phyloP scores from a whole-genome alignment of 92 coral and sea anemone species.

The Phenganax subtilis region DNA sequence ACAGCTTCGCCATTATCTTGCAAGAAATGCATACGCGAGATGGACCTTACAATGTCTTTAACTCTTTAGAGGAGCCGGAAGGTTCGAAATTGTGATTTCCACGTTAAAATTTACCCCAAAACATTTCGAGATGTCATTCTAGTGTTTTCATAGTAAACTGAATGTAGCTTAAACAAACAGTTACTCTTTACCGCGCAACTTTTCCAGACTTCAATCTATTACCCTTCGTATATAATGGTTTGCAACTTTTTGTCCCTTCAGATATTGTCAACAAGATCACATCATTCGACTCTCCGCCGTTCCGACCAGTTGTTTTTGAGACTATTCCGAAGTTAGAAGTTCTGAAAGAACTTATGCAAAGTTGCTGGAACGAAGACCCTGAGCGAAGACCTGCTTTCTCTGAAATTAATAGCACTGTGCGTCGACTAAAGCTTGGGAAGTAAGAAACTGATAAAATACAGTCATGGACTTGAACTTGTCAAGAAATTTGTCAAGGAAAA shows the following conservation, averaged over 20 bases:
- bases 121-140: no score
- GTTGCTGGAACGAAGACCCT: constrained; percentile 87
- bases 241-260: not conserved
- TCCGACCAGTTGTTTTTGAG: constrained; percentile 68
- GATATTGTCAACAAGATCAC: constrained; percentile 67
- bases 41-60: constrained; percentile 73
- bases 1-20: constrained; percentile 86
- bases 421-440: constrained; percentile 36
- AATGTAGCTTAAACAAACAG: no score
- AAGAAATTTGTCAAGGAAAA: not conserved
- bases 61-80: constrained; percentile 75
- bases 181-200: no score
- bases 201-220: no score
- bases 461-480: not conserved
- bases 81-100: constrained; percentile 42
- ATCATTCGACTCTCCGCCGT: constrained; percentile 63
- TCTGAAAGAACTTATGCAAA: constrained; percentile 78
- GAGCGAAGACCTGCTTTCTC: constrained; percentile 73
- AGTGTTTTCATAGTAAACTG: no score
- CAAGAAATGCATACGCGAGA: constrained; percentile 91
- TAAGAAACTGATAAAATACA: not conserved
- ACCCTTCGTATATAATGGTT: no score
- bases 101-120: no score
- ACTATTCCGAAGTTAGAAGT: constrained; percentile 71
- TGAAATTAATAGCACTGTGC: constrained; percentile 78